phyloP scores from a whole-genome alignment of 2,797 vertebrate species.

The Falco peregrinus region DNA sequence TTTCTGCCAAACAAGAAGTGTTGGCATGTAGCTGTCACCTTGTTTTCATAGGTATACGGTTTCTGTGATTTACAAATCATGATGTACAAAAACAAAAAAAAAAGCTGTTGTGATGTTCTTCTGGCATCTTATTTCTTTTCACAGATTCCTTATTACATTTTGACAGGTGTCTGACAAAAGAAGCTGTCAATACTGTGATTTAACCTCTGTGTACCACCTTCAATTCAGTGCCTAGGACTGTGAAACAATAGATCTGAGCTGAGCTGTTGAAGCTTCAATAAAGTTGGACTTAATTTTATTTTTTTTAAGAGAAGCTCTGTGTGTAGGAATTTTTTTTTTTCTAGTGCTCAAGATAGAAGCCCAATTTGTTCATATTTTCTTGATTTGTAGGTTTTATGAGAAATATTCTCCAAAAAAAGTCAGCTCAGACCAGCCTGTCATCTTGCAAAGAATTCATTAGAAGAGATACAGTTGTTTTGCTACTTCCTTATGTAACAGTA shows the following conservation, averaged over 20 bases:
- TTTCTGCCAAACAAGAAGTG: not conserved
- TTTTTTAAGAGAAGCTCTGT: not conserved
- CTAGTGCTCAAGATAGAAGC: not conserved
- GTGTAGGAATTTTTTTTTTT: not conserved
- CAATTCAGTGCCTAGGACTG: constrained; percentile 41
- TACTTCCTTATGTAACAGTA: constrained; percentile 5
- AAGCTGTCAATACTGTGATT: constrained; percentile 59
- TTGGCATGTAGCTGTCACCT: not conserved
- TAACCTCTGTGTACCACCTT: constrained; percentile 70
- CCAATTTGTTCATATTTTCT: not conserved
- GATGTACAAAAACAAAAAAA: constrained; percentile 48
- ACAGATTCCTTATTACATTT: constrained; percentile 63
- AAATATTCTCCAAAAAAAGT: not conserved
- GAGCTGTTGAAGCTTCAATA: constrained; percentile 22
- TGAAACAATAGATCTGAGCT: constrained; percentile 53
- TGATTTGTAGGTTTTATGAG: not conserved
- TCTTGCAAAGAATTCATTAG: not conserved
- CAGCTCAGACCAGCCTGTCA: not conserved
- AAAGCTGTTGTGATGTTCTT: constrained; percentile 20
- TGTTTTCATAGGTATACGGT: not conserved
- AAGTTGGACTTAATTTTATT: constrained; percentile 37
- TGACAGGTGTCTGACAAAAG: constrained; percentile 69
- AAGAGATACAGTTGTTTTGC: constrained; percentile 3
- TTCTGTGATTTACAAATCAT: constrained; percentile 36
- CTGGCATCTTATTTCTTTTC: constrained; percentile 66